Evolutionary conservation across 1,140 invertebrate species (phyloP).

Genomic region (Trachelipus rathkii): DNA sequence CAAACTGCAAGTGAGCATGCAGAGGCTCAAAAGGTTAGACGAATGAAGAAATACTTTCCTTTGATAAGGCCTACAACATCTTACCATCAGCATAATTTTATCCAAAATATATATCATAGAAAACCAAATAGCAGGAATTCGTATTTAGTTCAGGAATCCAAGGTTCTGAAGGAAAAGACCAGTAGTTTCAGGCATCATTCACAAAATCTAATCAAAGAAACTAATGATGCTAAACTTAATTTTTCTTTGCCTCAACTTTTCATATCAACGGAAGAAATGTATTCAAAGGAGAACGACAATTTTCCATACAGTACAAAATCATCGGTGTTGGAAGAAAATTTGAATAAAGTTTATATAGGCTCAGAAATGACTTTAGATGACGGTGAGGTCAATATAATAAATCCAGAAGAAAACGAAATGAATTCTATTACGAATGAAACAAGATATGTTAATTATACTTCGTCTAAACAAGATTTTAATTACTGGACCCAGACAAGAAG

Average conservation of each 20-base stretch:
- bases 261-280: background rate
- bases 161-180: background rate
- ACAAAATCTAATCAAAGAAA: background rate
- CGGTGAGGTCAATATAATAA: background rate
- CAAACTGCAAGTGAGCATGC: background rate
- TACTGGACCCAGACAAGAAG: background rate
- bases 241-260: background rate
- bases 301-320: background rate
- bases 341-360: no score
- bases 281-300: background rate
- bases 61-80: background rate
- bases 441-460: background rate
- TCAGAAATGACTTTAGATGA: no score
- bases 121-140: background rate
- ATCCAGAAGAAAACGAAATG: background rate
- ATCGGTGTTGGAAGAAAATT: background rate
- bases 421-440: background rate
- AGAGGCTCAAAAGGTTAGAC: background rate
- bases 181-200: background rate
- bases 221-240: background rate
- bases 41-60: background rate
- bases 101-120: background rate
- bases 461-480: background rate
- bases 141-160: background rate
- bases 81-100: background rate